Base-by-base conservation (phyloP, 2,888 invertebrate species). In the Conchocele bisecta region DNA sequence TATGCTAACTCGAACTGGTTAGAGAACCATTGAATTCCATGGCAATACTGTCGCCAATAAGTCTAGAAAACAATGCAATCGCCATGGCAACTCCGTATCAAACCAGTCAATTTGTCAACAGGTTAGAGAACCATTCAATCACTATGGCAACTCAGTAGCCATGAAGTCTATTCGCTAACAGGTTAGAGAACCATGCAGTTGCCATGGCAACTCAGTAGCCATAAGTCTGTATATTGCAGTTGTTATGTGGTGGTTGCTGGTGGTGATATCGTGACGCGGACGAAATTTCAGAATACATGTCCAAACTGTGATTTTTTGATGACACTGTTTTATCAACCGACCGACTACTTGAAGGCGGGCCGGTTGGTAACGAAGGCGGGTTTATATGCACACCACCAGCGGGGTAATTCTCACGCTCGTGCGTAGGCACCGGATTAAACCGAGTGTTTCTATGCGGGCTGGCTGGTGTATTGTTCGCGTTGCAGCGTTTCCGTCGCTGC, bases 271-370 rank as follows among this genome's bases (percentile, higher is more conserved):
- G 80, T 3, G 88, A 88, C 15, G 86, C 86, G 0, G 88, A 88
- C 24, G 88, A 88, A 68, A 88, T 86, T 74, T 88, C 88, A 35
- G 88, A 86, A 66, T 86, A 85, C 51, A 85, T 84, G 69, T 88
- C 88, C 50, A 84, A 66, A 65, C 83, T 84, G 44, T 83, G 85
- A 22, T 84, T 85, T 68, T 83, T 85, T 13, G 85, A 81, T n/a
- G n/a, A n/a, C n/a, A n/a, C n/a, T 44, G 82, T 35, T 72, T 81
- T 83, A 35, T 86, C 87, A 39, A 63, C 57, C 37, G 68, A 48
- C 28, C 80, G 64, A 58, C 79, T 78, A 37, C 67, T 73, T 6
- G 72, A 56, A 6, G 69, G 69, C 15, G 57, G 67, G 37, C 57
- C 53, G 4, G 72, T 64, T 46, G 74, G 71, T 68, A 83, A 60